These are phyloP conservation scores for Syrmaticus mikado DNA, from an alignment of 2,113 vertebrate genomes.

Conservation along the genomic window DNA sequence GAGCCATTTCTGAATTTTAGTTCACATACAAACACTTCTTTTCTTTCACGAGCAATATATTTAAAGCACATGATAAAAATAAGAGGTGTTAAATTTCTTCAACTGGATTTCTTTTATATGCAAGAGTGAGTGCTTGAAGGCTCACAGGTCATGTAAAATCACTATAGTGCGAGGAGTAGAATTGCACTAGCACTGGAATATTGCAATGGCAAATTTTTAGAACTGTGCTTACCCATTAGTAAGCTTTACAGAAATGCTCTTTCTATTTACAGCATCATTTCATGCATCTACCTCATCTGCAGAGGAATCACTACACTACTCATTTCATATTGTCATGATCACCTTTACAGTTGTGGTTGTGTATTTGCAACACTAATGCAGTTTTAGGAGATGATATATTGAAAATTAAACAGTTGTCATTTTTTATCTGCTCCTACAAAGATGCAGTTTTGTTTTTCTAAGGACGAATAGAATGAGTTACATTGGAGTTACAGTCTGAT, in stretches of 20 bases:
- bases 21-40: neutral
- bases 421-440: neutral
- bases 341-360: neutral
- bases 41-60: constrained; percentile 11
- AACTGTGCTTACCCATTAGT: constrained; percentile 25
- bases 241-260: constrained; percentile 51
- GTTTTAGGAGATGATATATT: neutral
- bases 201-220: constrained; percentile 52
- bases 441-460: neutral
- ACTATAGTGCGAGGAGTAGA: constrained; percentile 46
- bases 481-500: neutral
- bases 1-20: neutral
- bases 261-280: constrained; percentile 14
- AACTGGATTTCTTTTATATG: constrained; percentile 56
- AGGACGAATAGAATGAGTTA: neutral
- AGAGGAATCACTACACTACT: constrained; percentile 26
- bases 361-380: neutral
- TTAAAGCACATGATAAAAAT: constrained; percentile 63
- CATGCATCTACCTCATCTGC: neutral
- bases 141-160: constrained; percentile 64
- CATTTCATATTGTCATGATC: neutral
- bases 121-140: constrained; percentile 39
- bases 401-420: neutral
- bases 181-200: constrained; percentile 47
- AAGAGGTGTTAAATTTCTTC: neutral